Conservation (phyloP, 1,140 invertebrate species). For the Sinonovacula constricta region DNA sequence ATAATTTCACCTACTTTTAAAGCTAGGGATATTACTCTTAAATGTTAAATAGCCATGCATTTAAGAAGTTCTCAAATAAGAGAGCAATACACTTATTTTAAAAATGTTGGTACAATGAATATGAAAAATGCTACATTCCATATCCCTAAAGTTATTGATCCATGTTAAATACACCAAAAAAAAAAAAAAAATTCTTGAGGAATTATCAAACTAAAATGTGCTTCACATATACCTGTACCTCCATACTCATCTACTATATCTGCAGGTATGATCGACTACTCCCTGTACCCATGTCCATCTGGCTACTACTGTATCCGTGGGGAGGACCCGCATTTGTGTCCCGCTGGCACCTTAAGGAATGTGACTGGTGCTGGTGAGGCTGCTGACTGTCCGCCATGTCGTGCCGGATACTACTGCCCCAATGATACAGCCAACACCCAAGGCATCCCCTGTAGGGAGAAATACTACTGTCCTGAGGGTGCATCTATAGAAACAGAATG, state of each 20-base stretch:
- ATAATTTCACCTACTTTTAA: no score
- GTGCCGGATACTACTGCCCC: constrained; percentile 75
- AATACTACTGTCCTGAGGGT: constrained; percentile 69
- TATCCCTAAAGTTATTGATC: no score
- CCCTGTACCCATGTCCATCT: constrained; percentile 66
- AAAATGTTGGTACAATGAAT: background rate
- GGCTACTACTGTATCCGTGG: constrained; percentile 71
- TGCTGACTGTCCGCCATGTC: constrained; percentile 69
- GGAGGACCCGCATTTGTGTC: constrained; percentile 71
- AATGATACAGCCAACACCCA: constrained; percentile 75
- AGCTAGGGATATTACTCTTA: no score
- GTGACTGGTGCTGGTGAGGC: constrained; percentile 61
- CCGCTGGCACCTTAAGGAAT: constrained; percentile 72
- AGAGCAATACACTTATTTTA: background rate
- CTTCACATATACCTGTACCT: background rate
- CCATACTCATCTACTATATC: constrained; percentile 19
- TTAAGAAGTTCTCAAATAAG: no score
- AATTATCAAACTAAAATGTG: background rate
- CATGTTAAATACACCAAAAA: no score
- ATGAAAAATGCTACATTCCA: no score
- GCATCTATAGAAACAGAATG: constrained; percentile 68
- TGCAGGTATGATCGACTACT: constrained; percentile 70
- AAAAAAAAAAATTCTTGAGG: no score
- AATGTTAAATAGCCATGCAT: no score
- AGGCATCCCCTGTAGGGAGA: constrained; percentile 74